phyloP scores from a whole-genome alignment of 2,888 invertebrate species.

The Synergus laeviventris region DNA sequence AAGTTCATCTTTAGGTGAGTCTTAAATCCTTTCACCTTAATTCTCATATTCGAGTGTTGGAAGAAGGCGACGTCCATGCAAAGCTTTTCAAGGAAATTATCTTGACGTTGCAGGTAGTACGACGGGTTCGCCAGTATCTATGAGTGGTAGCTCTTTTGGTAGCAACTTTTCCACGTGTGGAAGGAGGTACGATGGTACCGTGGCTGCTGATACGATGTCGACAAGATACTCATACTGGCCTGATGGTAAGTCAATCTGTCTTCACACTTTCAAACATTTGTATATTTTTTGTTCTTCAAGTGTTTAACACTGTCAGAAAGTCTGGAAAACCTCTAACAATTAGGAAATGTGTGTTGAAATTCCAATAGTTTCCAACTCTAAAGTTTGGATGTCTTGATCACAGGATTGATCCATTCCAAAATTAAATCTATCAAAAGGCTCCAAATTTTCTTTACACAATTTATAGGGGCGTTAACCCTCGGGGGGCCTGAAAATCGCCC shows the following conservation, averaged over 20 bases:
- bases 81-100: constrained; percentile 74
- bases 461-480: no score
- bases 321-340: not conserved
- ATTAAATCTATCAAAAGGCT: no score
- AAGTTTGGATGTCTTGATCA: no score
- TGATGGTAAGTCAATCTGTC: constrained; percentile 62
- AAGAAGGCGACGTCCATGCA: constrained; percentile 59
- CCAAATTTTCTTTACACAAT: no score
- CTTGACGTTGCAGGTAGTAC: constrained; percentile 72
- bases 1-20: constrained; percentile 74
- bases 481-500: no score
- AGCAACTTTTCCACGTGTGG: constrained; percentile 67
- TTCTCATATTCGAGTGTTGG: not conserved
- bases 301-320: not conserved
- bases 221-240: constrained; percentile 70
- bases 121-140: constrained; percentile 62
- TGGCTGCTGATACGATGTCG: constrained; percentile 63
- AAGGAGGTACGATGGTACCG: constrained; percentile 66
- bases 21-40: constrained; percentile 41
- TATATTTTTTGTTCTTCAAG: not conserved
- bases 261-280: not conserved
- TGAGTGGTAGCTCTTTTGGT: constrained; percentile 66
- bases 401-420: no score
- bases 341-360: not conserved
- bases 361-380: no score